These are phyloP conservation scores for Vidua macroura DNA, from an alignment of 2,113 vertebrate genomes.

Conservation along the genomic window DNA sequence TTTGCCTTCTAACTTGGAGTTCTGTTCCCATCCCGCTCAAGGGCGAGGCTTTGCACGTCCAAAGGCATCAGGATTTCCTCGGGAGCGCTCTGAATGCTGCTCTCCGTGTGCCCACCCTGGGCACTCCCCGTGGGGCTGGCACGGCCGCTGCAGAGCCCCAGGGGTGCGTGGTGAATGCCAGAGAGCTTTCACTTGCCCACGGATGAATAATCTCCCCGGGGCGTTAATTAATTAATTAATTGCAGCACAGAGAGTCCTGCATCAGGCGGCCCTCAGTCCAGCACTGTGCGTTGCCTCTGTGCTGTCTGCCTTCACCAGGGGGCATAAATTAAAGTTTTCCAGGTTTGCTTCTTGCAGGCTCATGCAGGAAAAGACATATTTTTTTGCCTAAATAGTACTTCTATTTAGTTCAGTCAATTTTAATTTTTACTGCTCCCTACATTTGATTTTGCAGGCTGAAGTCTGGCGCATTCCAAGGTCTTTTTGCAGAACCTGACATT, in stretches of 20 bases:
- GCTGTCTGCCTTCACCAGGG: not conserved
- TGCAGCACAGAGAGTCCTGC: not conserved
- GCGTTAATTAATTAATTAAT: not conserved
- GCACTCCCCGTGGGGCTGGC: too few species aligned
- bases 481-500: not conserved
- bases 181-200: not conserved
- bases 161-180: not conserved
- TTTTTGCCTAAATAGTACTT: not conserved
- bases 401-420: not conserved
- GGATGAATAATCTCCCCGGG: not conserved
- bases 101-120: not conserved
- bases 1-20: too few species aligned
- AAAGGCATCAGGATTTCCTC: not conserved
- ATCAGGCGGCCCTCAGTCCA: not conserved
- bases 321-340: not conserved
- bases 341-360: not conserved
- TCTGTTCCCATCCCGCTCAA: too few species aligned
- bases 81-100: constrained; percentile 27
- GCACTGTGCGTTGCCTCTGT: not conserved
- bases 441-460: not conserved
- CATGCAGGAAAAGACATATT: not conserved
- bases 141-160: too few species aligned
- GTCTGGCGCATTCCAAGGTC: not conserved
- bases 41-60: not conserved
- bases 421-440: not conserved